These are phyloP conservation scores for Muscicapa comitata DNA, from an alignment of 2,797 vertebrate genomes.

Conservation along the genomic window DNA sequence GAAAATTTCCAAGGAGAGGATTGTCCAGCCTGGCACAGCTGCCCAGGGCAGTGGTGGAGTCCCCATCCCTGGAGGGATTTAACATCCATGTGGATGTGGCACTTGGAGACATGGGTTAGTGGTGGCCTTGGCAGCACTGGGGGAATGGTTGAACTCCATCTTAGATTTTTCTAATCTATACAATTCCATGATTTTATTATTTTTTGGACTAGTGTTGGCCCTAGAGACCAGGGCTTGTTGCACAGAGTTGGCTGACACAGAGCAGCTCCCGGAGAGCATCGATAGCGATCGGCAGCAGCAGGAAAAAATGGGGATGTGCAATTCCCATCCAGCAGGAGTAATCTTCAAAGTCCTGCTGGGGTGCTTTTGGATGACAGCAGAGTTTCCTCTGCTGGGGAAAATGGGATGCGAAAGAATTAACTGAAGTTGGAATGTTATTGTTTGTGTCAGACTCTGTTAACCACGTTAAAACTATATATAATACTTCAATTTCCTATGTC, in stretches of 20 bases:
- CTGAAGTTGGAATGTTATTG: constrained; percentile 67
- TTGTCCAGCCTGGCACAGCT: background rate
- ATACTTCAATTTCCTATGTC: constrained; percentile 73
- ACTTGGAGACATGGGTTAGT: background rate
- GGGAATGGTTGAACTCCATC: accelerated
- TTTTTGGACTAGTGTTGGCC: background rate
- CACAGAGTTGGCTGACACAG: constrained; percentile 34
- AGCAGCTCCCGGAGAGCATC: constrained; percentile 52
- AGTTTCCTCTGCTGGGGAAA: constrained; percentile 56
- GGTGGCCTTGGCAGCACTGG: background rate
- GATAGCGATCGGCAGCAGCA: constrained; percentile 43
- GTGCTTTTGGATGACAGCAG: constrained; percentile 36
- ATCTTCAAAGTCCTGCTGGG: constrained; percentile 71
- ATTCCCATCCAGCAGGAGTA: constrained; percentile 65
- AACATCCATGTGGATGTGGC: background rate
- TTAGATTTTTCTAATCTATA: background rate
- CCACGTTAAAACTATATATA: constrained; percentile 70
- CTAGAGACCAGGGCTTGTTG: constrained; percentile 4
- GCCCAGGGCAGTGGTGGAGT: background rate
- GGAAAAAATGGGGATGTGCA: constrained; percentile 44
- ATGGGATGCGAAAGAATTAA: constrained; percentile 65
- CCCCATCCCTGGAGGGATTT: background rate
- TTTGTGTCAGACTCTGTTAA: constrained; percentile 74
- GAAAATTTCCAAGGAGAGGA: background rate
- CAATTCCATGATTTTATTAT: background rate